Conservation (phyloP, 2,888 invertebrate species). For the Autographa gamma region DNA sequence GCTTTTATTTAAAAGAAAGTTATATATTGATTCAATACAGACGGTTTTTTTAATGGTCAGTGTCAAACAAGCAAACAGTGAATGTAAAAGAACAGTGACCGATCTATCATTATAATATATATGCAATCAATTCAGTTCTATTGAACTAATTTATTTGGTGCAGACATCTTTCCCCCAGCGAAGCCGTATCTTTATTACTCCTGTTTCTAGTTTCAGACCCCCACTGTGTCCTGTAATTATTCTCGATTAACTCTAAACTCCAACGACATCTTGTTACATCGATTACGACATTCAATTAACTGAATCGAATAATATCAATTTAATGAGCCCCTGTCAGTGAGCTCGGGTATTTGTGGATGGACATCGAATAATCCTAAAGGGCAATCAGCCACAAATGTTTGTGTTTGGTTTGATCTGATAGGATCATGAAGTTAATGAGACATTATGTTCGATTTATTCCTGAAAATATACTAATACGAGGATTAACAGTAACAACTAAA, state of each 20-base stretch:
- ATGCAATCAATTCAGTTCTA: not conserved
- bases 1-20: not conserved
- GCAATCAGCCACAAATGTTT: conserved; percentile 8
- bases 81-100: not conserved
- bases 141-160: conserved; percentile 13
- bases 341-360: conserved; percentile 8
- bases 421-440: not conserved
- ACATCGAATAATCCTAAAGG: conserved; percentile 7
- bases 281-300: conserved; percentile 18
- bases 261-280: conserved; percentile 26
- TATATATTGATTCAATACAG: no score
- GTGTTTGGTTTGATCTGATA: not conserved
- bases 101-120: not conserved
- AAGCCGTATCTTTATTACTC: conserved; percentile 33
- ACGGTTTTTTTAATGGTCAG: no score
- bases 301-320: conserved; percentile 18
- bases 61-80: no score
- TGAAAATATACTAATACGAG: not conserved
- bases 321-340: conserved; percentile 10
- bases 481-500: no score
- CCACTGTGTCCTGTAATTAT: conserved; percentile 25
- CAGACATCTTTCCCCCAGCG: conserved; percentile 18
- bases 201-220: conserved; percentile 14
- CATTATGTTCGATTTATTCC: conserved; percentile 6
- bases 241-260: conserved; percentile 36